Base-by-base conservation (phyloP, 37 sponge, comb jelly and placozoan species). In the Mnemiopsis leidyi region DNA sequence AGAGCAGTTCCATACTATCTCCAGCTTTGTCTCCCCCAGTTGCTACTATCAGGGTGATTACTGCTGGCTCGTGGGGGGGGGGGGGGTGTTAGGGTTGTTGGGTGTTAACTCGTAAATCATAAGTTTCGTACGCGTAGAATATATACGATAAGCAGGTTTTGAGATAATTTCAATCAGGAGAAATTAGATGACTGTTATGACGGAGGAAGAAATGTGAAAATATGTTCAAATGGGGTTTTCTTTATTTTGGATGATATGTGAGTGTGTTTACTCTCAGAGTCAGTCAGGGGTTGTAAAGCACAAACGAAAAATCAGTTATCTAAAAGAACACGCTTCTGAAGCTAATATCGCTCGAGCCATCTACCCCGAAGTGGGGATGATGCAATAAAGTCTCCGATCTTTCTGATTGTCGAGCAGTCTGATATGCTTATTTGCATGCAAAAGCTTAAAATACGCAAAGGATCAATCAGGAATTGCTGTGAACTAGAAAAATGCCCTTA, bases 1-100 rank as follows among this genome's bases (percentile, higher is more conserved):
- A 85, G 38, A 85, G 61, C 90, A 85, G 30, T 61, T 85, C 90
- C n/a, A 85, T 85, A 40, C 90, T 85, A 3, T 85, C 90, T 37
- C 90, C 90, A 7, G 33, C 90, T 37, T 85, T 85, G 61, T 85
- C 90, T 16, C 90, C 90, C 2, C 90, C 90, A 40, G 90, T 85
- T 40, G 90, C 90, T 39, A 85, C 90, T 16, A 85, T 85, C 40
- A 85, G 61, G 0, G 90, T 85, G 24, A 85, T 85, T 25, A 39
- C 24, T 18, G 90, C 61, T 40, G 90, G 61, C 26, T 85, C 90
- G 61, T 48, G 61, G 13, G 13, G 61, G 13, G 5, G 61, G 61
- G 61, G 13, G 61, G 13, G 61, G 13, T 18, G 61, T 48, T 5
- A 48, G 5, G 13, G 61, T 48, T 48, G 61, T 48, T 48, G 61